A percentile compares a stretch with the other conserved stretches of the same genome.
phyloP scores from a whole-genome alignment of 2,888 invertebrate genomes.

The Dicycla oo region DNA sequence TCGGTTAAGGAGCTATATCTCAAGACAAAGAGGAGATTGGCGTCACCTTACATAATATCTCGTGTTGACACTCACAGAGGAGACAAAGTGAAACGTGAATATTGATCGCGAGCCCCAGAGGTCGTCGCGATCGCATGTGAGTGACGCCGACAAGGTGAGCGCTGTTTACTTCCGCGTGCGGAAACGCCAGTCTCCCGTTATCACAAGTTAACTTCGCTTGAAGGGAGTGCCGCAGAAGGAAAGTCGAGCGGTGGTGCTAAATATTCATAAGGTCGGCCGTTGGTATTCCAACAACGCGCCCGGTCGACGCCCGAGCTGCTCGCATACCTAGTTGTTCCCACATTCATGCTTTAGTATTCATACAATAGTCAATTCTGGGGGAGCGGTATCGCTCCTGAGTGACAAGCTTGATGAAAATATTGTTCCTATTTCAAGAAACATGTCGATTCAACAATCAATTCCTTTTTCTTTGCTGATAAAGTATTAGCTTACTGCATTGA shows the following conservation, averaged over 20 bases:
- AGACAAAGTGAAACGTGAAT: constrained; percentile 62
- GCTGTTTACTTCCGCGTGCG: constrained; percentile 71
- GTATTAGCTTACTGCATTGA: background rate
- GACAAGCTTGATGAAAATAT: constrained; percentile 20
- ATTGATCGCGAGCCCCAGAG: constrained; percentile 54
- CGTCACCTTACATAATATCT: constrained; percentile 46
- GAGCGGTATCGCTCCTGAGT: constrained; percentile 29
- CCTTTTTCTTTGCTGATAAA: background rate
- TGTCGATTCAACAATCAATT: background rate
- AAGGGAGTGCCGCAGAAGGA: constrained; percentile 81
- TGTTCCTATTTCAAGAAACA: constrained; percentile 2
- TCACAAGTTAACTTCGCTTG: constrained; percentile 69
- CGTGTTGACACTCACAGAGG: constrained; percentile 37
- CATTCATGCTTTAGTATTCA: constrained; percentile 67
- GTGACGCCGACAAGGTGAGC: constrained; percentile 69
- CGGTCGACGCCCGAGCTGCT: constrained; percentile 81
- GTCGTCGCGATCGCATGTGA: constrained; percentile 54
- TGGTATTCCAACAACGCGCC: constrained; percentile 80
- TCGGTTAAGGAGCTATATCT: constrained; percentile 16
- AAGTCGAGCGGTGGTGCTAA: constrained; percentile 80
- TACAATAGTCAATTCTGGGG: constrained; percentile 42
- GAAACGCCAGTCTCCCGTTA: constrained; percentile 78
- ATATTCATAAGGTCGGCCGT: constrained; percentile 83
- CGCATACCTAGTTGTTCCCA: constrained; percentile 76
- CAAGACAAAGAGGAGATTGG: constrained; percentile 36